These are phyloP conservation scores for Phoeniculus purpureus DNA, from an alignment of 2,797 vertebrate species.

Conservation along the genomic window DNA sequence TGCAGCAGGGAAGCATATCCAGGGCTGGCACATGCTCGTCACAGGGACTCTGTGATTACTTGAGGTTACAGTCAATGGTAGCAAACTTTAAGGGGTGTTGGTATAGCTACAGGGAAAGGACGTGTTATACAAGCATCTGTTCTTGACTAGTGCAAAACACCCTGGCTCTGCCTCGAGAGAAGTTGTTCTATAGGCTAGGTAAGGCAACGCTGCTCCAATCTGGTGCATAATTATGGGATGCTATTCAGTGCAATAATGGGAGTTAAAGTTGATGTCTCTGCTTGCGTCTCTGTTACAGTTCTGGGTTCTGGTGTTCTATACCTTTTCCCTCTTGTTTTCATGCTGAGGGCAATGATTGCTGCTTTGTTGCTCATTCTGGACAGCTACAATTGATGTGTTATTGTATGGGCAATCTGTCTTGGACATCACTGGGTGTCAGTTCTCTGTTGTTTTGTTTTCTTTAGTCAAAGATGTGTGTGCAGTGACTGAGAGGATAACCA, in stretches of 20 bases:
- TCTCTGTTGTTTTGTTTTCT: background rate
- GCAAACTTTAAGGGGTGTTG: background rate
- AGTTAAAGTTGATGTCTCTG: background rate
- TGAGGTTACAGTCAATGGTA: background rate
- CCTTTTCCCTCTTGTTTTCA: background rate
- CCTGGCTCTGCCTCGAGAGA: background rate
- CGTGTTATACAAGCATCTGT: background rate
- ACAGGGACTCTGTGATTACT: background rate
- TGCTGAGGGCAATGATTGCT: background rate
- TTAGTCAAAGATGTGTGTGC: background rate
- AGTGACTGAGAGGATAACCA: background rate
- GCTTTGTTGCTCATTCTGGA: background rate
- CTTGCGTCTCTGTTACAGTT: background rate
- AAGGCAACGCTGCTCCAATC: background rate
- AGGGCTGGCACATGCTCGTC: background rate
- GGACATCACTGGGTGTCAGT: rapidly evolving
- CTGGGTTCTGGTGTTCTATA: background rate
- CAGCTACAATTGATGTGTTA: background rate
- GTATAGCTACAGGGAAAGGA: background rate
- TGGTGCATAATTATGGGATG: background rate
- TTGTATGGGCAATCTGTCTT: background rate
- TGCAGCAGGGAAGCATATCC: background rate
- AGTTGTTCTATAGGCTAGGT: background rate
- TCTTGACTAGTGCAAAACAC: background rate
- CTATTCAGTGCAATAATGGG: background rate